phyloP scores from a whole-genome alignment of 2,888 invertebrate species.

The Marronus borbonicus region DNA sequence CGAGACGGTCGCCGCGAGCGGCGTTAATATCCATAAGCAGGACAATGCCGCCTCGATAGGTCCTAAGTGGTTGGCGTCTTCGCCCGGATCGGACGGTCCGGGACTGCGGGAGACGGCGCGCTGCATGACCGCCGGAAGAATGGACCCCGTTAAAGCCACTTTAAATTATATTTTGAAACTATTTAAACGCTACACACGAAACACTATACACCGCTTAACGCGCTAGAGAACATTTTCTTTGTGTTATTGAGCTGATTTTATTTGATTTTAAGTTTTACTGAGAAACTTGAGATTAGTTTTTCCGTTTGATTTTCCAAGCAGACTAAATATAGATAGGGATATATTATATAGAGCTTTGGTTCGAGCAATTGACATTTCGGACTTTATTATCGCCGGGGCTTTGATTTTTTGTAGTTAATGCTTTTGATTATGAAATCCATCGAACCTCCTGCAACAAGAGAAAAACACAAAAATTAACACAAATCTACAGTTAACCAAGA shows the following conservation, averaged over 20 bases:
- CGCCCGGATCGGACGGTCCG: slow-evolving; percentile 59
- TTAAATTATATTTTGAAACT: slow-evolving; percentile 25
- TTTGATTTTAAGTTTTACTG: slow-evolving; percentile 16
- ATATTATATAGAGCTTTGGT: background rate
- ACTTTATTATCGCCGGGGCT: background rate
- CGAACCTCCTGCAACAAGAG: too few relatives aligned
- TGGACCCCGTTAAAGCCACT: slow-evolving; percentile 44
- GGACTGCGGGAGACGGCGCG: slow-evolving; percentile 62
- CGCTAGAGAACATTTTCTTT: slow-evolving; percentile 8
- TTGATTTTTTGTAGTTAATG: background rate
- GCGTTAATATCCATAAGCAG: slow-evolving; percentile 77
- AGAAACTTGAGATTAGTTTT: background rate
- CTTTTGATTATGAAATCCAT: too few relatives aligned
- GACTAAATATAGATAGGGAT: background rate
- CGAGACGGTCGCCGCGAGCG: slow-evolving; percentile 80
- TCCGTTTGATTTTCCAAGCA: background rate
- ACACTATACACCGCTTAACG: slow-evolving; percentile 20
- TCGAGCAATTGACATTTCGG: background rate
- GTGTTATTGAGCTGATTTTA: slow-evolving; percentile 9
- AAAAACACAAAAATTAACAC: too few relatives aligned
- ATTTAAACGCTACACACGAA: slow-evolving; percentile 8
- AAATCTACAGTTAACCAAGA: too few relatives aligned
- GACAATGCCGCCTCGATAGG: slow-evolving; percentile 76
- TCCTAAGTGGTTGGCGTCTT: slow-evolving; percentile 60
- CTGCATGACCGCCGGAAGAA: slow-evolving; percentile 59